Evolutionary conservation across 2,113 vertebrate species (phyloP).

Genomic region (Sinosuthora webbiana): DNA sequence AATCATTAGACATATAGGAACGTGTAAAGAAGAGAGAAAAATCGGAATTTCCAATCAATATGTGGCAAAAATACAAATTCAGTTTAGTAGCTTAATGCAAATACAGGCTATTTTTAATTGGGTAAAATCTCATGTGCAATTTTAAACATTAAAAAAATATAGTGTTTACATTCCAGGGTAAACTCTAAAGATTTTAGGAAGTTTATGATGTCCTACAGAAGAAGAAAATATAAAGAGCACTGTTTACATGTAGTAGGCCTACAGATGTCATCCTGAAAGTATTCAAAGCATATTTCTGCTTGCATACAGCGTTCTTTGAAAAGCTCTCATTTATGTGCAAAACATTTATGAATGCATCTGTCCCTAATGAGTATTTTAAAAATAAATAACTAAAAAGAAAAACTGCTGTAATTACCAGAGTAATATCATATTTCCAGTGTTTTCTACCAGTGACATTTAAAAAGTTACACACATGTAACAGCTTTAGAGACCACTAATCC

Average conservation of each 20-base stretch:
- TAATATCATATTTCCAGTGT: neutral
- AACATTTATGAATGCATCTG: neutral
- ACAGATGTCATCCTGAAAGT: neutral
- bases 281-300: neutral
- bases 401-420: neutral
- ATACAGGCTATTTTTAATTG: neutral
- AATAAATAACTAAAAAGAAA: neutral
- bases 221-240: neutral
- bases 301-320: neutral
- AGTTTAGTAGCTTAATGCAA: neutral
- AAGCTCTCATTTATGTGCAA: neutral
- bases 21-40: neutral
- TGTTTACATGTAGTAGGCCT: neutral
- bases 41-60: neutral
- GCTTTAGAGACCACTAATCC: neutral
- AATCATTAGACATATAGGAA: neutral
- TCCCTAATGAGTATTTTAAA: neutral
- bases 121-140: neutral
- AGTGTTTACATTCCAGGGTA: neutral
- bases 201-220: neutral
- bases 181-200: neutral
- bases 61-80: neutral
- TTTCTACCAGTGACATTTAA: neutral
- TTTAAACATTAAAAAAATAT: neutral
- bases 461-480: neutral